These are phyloP conservation scores for Heliconius erato DNA, from an alignment of 2,888 invertebrate species.

Conservation along the genomic window DNA sequence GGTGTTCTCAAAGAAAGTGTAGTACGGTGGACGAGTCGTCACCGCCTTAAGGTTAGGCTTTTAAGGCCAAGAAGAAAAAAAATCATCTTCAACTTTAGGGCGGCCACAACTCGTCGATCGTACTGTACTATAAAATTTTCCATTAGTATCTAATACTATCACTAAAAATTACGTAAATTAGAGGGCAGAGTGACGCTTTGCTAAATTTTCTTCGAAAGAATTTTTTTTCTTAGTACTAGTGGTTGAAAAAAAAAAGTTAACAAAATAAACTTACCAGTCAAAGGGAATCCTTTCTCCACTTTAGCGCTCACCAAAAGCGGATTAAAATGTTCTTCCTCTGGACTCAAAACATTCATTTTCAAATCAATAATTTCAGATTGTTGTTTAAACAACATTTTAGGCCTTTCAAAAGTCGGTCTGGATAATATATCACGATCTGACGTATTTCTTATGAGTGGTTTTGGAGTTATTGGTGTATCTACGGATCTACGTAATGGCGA, in stretches of 20 bases:
- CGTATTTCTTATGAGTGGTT: conserved; percentile 70
- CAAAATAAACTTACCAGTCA: conserved; percentile 73
- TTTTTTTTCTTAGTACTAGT: no score
- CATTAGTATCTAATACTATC: background rate
- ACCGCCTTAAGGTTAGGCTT: no score
- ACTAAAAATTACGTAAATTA: background rate
- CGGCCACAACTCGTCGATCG: no score
- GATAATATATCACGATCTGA: conserved; percentile 71
- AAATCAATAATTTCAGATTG: conserved; percentile 81
- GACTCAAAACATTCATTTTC: conserved; percentile 78
- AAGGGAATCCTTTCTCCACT: conserved; percentile 78
- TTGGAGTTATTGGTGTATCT: conserved; percentile 68
- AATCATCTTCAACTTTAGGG: no score
- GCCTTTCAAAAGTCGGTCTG: conserved; percentile 71
- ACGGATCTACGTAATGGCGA: conserved; percentile 76
- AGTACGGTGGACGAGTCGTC: no score
- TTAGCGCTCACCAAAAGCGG: conserved; percentile 68
- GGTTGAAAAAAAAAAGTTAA: background rate
- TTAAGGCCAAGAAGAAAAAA: no score
- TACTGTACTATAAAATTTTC: background rate
- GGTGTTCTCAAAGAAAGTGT: no score
- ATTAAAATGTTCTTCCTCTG: conserved; percentile 74
- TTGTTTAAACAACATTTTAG: conserved; percentile 77
- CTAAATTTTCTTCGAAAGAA: background rate
- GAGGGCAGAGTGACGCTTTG: background rate